Evolutionary conservation across 1,140 invertebrate species (phyloP).

Genomic region (Drosophila kohkoa): DNA sequence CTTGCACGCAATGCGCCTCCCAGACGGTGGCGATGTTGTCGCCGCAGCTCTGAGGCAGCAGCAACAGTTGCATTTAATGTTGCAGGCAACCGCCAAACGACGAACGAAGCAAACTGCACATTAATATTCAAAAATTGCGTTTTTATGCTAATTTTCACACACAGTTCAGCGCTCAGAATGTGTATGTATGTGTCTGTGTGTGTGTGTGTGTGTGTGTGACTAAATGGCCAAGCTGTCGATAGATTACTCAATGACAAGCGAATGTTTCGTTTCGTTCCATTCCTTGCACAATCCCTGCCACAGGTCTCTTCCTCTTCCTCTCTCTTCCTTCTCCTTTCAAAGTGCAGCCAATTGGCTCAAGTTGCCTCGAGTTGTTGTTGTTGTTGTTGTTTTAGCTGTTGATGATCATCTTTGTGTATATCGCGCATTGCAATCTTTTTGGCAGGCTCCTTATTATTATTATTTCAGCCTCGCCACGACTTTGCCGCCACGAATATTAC

Average conservation of each 20-base stretch:
- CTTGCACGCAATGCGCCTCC: conserved; percentile 64
- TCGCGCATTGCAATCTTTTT: conserved; percentile 75
- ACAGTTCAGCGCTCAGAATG: conserved; percentile 23
- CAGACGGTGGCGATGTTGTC: conserved; percentile 47
- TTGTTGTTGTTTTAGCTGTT: conserved; percentile 38
- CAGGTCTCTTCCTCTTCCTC: background rate
- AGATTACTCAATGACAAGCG: conserved; percentile 84
- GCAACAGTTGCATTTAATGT: conserved; percentile 8
- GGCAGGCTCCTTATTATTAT: conserved; percentile 65
- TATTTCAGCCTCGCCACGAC: conserved; percentile 58
- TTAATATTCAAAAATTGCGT: conserved; percentile 85
- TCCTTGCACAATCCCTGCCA: conserved; percentile 14
- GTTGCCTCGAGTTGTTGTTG: conserved; percentile 35
- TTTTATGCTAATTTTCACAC: conserved; percentile 84
- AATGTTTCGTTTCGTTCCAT: conserved; percentile 31
- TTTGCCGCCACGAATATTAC: conserved; percentile 64
- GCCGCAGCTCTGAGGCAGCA: conserved; percentile 30
- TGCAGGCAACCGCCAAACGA: conserved; percentile 26
- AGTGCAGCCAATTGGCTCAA: conserved; percentile 38
- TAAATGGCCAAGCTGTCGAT: conserved; percentile 79
- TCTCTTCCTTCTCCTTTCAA: background rate
- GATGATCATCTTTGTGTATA: conserved; percentile 74
- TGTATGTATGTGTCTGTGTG: conserved; percentile 8
- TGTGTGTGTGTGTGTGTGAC: conserved; percentile 19
- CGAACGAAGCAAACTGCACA: conserved; percentile 42